Percentiles rank a stretch among this genome's conserved stretches.
phyloP scores from a whole-genome alignment of 2,113 vertebrate genomes.

The Hippocampus abdominalis region DNA sequence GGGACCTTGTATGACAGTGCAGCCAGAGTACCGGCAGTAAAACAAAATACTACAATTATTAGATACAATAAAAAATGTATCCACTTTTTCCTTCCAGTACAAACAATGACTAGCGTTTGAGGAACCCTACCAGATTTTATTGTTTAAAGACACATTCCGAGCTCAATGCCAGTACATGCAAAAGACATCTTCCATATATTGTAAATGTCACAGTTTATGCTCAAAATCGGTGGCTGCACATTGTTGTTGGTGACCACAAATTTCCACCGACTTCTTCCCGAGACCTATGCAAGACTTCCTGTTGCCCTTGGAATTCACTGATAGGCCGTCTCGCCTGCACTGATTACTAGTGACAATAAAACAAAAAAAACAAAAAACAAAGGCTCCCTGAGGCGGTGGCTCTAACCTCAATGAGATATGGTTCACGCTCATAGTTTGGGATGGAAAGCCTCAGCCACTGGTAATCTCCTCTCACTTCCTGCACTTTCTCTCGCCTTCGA shows the following conservation, averaged over 20 bases:
- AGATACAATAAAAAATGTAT: not conserved
- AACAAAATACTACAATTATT: not conserved
- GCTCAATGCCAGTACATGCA: not conserved
- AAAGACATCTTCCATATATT: not conserved
- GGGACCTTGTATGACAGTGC: not conserved
- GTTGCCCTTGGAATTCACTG: constrained; percentile 63
- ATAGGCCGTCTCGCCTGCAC: constrained; percentile 35
- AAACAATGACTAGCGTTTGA: not conserved
- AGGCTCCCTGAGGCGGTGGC: not conserved
- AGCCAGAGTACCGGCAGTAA: not conserved
- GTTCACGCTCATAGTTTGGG: not conserved
- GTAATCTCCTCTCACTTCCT: constrained; percentile 15
- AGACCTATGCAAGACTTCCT: constrained; percentile 66
- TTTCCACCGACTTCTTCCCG: constrained; percentile 55
- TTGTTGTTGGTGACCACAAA: constrained; percentile 46
- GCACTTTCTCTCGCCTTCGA: not conserved
- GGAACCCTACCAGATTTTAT: not conserved
- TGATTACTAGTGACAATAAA: constrained; percentile 58
- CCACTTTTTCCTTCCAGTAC: not conserved
- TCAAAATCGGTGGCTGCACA: constrained; percentile 29
- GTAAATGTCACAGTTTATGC: constrained; percentile 12
- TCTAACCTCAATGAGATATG: not conserved
- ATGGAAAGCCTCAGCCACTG: not conserved
- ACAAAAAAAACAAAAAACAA: constrained; percentile 28
- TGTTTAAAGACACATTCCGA: not conserved